These are phyloP conservation scores for Resseliella maxima DNA, from an alignment of 2,888 invertebrate species.

Conservation along the genomic window DNA sequence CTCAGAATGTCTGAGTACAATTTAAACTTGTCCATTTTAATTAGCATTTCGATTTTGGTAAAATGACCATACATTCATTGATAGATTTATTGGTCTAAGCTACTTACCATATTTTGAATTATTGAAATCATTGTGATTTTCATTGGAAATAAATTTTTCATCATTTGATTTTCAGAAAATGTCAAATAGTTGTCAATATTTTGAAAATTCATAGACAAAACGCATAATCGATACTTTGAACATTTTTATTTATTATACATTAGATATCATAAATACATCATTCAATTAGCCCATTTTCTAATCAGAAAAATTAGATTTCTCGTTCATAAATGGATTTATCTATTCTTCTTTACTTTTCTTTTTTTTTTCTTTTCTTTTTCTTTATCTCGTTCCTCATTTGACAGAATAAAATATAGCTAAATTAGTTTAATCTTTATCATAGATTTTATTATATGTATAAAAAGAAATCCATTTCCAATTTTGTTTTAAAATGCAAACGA, in stretches of 20 bases:
- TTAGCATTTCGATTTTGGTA: neutral
- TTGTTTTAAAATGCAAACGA: conserved; percentile 14
- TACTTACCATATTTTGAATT: neutral
- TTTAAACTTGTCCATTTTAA: neutral
- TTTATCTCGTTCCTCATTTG: too few relatives aligned
- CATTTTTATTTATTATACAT: conserved; percentile 28
- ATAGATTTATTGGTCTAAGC: neutral
- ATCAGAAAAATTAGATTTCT: neutral
- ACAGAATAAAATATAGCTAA: conserved; percentile 19
- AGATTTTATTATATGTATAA: conserved; percentile 21
- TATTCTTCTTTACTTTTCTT: neutral
- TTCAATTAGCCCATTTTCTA: conserved; percentile 19
- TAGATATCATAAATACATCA: conserved; percentile 48
- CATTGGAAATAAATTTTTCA: too few relatives aligned
- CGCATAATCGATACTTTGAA: too few relatives aligned
- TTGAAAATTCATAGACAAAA: too few relatives aligned
- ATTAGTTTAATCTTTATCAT: neutral
- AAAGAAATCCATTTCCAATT: conserved; percentile 51
- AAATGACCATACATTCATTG: neutral
- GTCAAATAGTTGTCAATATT: too few relatives aligned
- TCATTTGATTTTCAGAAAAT: too few relatives aligned
- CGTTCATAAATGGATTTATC: neutral
- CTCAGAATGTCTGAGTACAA: too few relatives aligned
- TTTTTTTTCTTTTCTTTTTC: neutral
- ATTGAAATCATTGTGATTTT: neutral